phyloP scores from a whole-genome alignment of 2,113 vertebrate genomes.

The Catharus bicknelli region DNA sequence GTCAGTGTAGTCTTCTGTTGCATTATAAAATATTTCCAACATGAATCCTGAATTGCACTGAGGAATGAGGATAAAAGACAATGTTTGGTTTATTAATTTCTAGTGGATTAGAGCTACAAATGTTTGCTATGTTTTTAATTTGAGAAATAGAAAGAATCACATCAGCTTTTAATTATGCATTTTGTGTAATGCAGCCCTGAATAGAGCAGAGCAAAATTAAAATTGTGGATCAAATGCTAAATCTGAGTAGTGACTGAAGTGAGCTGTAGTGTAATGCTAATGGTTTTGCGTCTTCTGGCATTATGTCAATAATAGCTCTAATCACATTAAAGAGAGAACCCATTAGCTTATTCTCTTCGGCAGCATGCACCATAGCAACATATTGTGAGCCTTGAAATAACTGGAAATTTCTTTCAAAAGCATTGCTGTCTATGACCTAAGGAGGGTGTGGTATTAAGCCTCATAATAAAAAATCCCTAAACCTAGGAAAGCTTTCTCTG shows the following conservation, averaged over 20 bases:
- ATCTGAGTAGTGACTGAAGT: slow-evolving; percentile 79
- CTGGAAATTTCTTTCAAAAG: slow-evolving; percentile 60
- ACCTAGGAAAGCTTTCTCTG: background rate
- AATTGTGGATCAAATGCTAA: slow-evolving; percentile 83
- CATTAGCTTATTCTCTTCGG: slow-evolving; percentile 94
- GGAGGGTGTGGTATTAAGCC: slow-evolving; percentile 27
- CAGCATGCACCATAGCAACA: slow-evolving; percentile 81
- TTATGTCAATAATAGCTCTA: slow-evolving; percentile 99
- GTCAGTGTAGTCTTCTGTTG: slow-evolving; percentile 28
- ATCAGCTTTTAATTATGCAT: slow-evolving; percentile 85
- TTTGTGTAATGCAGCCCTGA: slow-evolving; percentile 80
- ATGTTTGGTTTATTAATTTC: slow-evolving; percentile 84
- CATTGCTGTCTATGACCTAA: slow-evolving; percentile 19
- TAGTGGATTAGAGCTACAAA: slow-evolving; percentile 82
- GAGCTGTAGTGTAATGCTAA: slow-evolving; percentile 88
- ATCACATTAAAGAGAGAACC: slow-evolving; percentile 98
- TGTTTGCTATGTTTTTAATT: slow-evolving; percentile 84
- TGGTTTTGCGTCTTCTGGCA: slow-evolving; percentile 97
- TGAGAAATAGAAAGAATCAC: slow-evolving; percentile 78
- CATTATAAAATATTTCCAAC: slow-evolving; percentile 69
- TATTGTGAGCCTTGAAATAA: slow-evolving; percentile 74
- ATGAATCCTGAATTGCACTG: slow-evolving; percentile 67
- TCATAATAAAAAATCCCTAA: background rate
- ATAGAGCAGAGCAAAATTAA: slow-evolving; percentile 80
- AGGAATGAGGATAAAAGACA: slow-evolving; percentile 77